Conservation (phyloP, 2,888 invertebrate species). For the Watsonalla binaria region DNA sequence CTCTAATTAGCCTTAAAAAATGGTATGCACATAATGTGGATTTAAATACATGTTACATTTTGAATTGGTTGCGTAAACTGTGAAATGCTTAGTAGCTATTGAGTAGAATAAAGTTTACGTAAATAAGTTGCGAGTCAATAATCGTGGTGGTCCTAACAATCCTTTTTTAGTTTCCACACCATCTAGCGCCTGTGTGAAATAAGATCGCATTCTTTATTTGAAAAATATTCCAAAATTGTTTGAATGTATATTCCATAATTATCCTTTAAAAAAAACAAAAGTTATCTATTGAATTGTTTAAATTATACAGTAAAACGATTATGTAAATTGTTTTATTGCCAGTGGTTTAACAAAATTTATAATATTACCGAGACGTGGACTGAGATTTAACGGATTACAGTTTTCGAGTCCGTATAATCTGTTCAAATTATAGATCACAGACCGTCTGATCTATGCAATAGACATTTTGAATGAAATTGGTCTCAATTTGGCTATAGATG, state of each 20-base stretch:
- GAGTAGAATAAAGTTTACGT: constrained; percentile 29
- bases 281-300: constrained; percentile 17
- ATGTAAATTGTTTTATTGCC: constrained; percentile 33
- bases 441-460: constrained; percentile 5
- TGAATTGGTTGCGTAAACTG: constrained; percentile 46
- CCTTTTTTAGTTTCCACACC: constrained; percentile 14
- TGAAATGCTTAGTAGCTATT: constrained; percentile 43
- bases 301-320: constrained; percentile 38
- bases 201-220: background rate
- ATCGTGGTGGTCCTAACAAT: constrained; percentile 26
- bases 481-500: background rate
- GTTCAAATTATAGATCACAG: constrained; percentile 4
- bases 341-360: constrained; percentile 52
- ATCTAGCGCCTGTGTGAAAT: constrained; percentile 11
- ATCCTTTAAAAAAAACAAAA: constrained; percentile 9
- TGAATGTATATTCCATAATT: background rate
- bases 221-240: background rate
- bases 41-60: constrained; percentile 41
- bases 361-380: constrained; percentile 35
- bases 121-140: constrained; percentile 25
- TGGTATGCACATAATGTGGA: constrained; percentile 40
- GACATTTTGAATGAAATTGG: background rate
- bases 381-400: constrained; percentile 28
- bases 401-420: constrained; percentile 15
- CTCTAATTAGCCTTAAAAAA: constrained; percentile 37